Conservation (phyloP, 53 echinoderm and acorn worm species). For the Apostichopus leukothele region DNA sequence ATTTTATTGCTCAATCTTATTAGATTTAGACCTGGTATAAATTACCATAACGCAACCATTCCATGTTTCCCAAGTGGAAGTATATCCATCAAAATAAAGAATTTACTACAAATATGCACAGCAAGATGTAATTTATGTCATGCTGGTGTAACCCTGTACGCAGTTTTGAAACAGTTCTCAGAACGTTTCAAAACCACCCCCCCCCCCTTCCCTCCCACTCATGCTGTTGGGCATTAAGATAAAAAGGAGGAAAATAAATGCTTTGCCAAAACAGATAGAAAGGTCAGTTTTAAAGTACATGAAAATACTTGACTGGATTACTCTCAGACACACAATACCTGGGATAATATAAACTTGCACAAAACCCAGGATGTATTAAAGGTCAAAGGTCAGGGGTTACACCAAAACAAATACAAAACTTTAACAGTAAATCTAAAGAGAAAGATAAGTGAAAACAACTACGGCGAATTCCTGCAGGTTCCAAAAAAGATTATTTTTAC, state of each 20-base stretch:
- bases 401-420: not conserved
- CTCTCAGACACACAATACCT: not conserved
- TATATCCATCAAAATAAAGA: too few relatives aligned
- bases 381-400: not conserved
- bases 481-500: not conserved
- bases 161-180: not conserved
- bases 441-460: not conserved
- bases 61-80: too few relatives aligned
- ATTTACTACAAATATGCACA: not conserved
- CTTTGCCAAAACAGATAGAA: not conserved
- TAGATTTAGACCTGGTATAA: too few relatives aligned
- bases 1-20: too few relatives aligned
- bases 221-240: not conserved
- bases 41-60: too few relatives aligned
- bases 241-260: not conserved
- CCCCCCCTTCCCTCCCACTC: not conserved
- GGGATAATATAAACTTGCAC: not conserved
- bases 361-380: not conserved
- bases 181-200: not conserved
- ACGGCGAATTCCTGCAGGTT: not conserved
- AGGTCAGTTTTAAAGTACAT: not conserved
- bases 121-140: not conserved
- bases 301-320: not conserved
- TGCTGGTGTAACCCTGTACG: not conserved
- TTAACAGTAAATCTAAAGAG: not conserved